phyloP scores from a whole-genome alignment of 2,888 invertebrate species.

The Petrolisthes manimaculis region DNA sequence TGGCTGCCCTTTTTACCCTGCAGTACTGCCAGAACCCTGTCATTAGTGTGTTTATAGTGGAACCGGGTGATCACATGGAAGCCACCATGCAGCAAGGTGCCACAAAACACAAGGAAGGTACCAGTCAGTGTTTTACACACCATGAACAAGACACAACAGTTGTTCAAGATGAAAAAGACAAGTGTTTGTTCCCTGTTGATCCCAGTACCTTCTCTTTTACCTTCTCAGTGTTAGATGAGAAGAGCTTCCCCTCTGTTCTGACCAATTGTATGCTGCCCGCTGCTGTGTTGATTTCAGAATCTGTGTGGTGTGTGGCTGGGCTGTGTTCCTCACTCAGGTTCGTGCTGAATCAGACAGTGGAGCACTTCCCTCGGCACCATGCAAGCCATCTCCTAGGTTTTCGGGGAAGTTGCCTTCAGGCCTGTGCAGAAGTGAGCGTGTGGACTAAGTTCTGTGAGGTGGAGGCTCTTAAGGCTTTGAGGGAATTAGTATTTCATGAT shows the following conservation, averaged over 20 bases:
- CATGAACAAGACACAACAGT: not conserved
- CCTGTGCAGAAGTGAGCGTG: constrained; percentile 85
- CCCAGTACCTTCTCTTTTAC: constrained; percentile 6
- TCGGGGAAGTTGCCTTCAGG: constrained; percentile 82
- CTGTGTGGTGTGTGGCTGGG: constrained; percentile 57
- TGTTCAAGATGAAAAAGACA: not conserved
- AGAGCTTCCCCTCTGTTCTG: constrained; percentile 36
- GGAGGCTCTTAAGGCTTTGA: constrained; percentile 78
- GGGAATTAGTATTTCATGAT: not conserved
- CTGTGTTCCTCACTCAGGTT: constrained; percentile 59
- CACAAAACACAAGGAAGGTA: not conserved
- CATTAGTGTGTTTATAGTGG: constrained; percentile 23
- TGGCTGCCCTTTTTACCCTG: constrained; percentile 43
- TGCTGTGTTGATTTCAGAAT: constrained; percentile 33
- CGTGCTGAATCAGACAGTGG: constrained; percentile 29
- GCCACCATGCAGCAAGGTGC: not conserved
- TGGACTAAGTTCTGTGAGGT: constrained; percentile 95
- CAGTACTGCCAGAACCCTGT: constrained; percentile 41
- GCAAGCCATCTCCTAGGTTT: constrained; percentile 78
- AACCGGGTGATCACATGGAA: not conserved
- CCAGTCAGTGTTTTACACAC: not conserved
- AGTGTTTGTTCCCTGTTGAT: constrained; percentile 30
- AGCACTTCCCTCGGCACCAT: constrained; percentile 34
- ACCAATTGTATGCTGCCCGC: constrained; percentile 55
- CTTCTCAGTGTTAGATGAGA: constrained; percentile 4